Evolutionary conservation across 2,888 invertebrate genomes (phyloP), one percentile per base, ranked within the genome.

Genomic region (Diaphora mendica): DNA sequence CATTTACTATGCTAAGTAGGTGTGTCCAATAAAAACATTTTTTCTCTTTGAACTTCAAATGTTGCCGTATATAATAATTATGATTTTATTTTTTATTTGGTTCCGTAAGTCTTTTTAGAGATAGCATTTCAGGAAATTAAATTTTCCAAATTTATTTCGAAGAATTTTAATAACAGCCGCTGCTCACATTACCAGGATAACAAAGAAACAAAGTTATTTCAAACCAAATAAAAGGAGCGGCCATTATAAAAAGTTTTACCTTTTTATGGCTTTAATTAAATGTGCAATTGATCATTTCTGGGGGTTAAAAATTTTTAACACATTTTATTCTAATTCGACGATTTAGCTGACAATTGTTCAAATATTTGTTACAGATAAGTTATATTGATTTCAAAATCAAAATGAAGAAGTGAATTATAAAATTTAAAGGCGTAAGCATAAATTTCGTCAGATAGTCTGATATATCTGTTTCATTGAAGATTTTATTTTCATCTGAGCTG

Each of bases 191-290:
- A 64, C 70, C 67, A 67, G 64, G 62, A 72, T 72, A 72, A 73
- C 66, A 73, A 64, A 72, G 75, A 75, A 72, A 72, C 72, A 69
- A 75, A 72, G 70, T 72, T 70, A 72, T 70, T 75, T 70, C 64
- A 72, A 35, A 67, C 51, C 70, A 67, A 72, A 72, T 72, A 75
- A 75, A 66, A 66, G 23, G 35, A 48, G 42, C 62, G 48, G 44
- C 55, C 68, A 48, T 59, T 62, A 35, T 71, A 62, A 71, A 75
- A 75, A 66, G 23, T 62, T 66, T 66, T 55, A 66, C 67, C 30
- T 67, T 74, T 70, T 71, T 33, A 71, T 71, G 23, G 51, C 15
- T 72, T 71, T 72, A 75, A 77, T 73, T 73, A 73, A 77, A 77
- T 71, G 42, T 69, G 26, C 55, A 73, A 71, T 74, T 59, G 33